These are phyloP conservation scores for Blastobasis adustella DNA, from an alignment of 2,888 invertebrate species.

Conservation along the genomic window DNA sequence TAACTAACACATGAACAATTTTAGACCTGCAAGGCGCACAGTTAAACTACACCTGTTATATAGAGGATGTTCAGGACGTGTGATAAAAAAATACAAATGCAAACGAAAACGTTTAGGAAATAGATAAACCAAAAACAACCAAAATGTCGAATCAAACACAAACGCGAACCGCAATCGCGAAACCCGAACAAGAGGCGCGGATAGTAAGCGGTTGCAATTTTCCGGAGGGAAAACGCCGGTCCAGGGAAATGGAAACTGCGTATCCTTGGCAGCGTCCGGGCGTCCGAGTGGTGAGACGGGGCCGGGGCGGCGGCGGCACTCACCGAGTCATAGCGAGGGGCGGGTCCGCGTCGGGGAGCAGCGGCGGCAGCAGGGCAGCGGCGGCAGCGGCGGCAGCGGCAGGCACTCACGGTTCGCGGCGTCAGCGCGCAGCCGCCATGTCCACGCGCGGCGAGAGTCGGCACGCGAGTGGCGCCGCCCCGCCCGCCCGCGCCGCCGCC, in stretches of 20 bases:
- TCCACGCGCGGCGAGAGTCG: slow-evolving; percentile 47
- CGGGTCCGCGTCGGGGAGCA: slow-evolving; percentile 12
- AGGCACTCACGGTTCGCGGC: slow-evolving; percentile 38
- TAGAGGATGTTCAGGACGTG: no score
- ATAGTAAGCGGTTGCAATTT: slow-evolving; percentile 23
- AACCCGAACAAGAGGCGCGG: background rate
- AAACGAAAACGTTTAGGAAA: no score
- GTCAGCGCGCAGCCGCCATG: slow-evolving; percentile 47
- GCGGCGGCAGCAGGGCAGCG: slow-evolving; percentile 16
- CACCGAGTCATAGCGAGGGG: slow-evolving; percentile 29
- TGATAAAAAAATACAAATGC: no score
- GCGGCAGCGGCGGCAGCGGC: slow-evolving; percentile 25
- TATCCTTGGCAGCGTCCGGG: slow-evolving; percentile 1
- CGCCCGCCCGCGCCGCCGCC: slow-evolving; percentile 18
- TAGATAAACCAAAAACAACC: no score
- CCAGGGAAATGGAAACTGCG: slow-evolving; percentile 19
- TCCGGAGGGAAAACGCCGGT: slow-evolving; percentile 36
- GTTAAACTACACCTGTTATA: no score
- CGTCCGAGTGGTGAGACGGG: no score
- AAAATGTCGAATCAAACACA: no score
- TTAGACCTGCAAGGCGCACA: no score
- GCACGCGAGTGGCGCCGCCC: slow-evolving; percentile 46
- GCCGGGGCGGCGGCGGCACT: slow-evolving; percentile 20
- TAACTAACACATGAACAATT: no score
- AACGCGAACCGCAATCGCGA: background rate